Conservation (phyloP, 37 sponge, comb jelly and placozoan genomes). For the Spongia lamella region DNA sequence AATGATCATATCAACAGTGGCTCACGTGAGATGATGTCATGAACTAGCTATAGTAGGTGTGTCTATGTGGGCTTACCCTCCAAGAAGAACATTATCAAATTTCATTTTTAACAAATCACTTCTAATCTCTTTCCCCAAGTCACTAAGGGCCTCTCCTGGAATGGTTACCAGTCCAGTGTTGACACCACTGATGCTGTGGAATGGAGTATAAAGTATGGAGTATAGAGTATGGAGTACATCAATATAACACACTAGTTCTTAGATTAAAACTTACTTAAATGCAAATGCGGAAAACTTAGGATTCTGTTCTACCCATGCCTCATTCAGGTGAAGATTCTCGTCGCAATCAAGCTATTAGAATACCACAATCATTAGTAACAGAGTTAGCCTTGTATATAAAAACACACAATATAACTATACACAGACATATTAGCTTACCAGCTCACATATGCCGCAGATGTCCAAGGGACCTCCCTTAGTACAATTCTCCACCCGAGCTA, state of each 20-base stretch:
- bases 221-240: too few relatives aligned
- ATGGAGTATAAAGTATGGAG: too few relatives aligned
- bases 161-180: constrained; percentile 21
- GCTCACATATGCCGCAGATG: constrained; percentile 31
- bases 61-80: constrained; percentile 8
- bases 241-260: too few relatives aligned
- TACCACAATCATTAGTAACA: not conserved
- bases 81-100: constrained; percentile 27
- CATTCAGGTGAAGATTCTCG: constrained; percentile 35
- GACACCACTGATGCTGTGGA: constrained; percentile 11
- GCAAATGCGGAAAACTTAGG: constrained; percentile 27
- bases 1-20: constrained; percentile 2
- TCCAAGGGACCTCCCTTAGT: constrained; percentile 41
- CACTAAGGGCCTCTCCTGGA: constrained; percentile 39
- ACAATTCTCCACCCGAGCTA: constrained; percentile 41
- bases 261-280: constrained; percentile 1
- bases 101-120: constrained; percentile 17
- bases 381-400: too few relatives aligned
- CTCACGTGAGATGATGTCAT: not conserved
- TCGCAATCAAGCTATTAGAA: constrained; percentile 39
- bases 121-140: constrained; percentile 33
- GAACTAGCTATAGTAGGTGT: not conserved
- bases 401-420: too few relatives aligned
- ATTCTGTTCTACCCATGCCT: constrained; percentile 38
- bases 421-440: constrained; percentile 13